Percentiles rank a stretch among this genome's conserved stretches.
Evolutionary conservation across 2,888 invertebrate species (phyloP).

Genomic region (Corbicula japonica): DNA sequence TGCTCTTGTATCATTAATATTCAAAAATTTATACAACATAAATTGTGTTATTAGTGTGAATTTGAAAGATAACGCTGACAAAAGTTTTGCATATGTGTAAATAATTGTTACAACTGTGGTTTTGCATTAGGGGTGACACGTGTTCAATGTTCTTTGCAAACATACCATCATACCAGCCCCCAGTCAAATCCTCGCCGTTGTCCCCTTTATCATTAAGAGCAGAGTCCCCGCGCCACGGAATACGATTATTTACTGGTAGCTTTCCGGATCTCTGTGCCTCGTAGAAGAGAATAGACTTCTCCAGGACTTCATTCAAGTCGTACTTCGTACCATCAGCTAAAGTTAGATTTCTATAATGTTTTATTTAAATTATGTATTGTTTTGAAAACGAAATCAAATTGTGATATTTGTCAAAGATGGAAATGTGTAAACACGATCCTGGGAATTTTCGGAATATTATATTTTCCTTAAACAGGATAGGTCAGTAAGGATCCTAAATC

Average conservation of each 20-base stretch:
- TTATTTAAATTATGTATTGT: background rate
- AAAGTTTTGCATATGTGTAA: background rate
- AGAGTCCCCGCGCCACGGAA: conserved; percentile 83
- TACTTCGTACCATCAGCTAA: conserved; percentile 73
- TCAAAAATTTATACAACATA: background rate
- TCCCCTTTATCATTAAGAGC: conserved; percentile 78
- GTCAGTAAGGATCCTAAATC: background rate
- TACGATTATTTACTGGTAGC: conserved; percentile 77
- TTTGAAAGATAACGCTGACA: background rate
- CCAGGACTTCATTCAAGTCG: conserved; percentile 79
- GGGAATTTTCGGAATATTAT: background rate
- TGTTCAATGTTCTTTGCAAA: background rate
- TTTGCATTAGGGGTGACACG: background rate
- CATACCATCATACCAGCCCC: conserved; percentile 86
- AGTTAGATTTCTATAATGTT: background rate
- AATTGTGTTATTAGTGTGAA: background rate
- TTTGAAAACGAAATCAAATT: background rate
- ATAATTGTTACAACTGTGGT: background rate
- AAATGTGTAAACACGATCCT: background rate
- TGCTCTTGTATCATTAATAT: background rate
- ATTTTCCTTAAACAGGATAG: background rate
- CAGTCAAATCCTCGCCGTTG: conserved; percentile 82
- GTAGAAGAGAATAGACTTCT: conserved; percentile 84
- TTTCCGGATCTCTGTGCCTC: conserved; percentile 84
- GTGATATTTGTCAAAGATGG: background rate